These are phyloP conservation scores for Drosophila maculinotata DNA, from an alignment of 2,888 invertebrate genomes.

Conservation along the genomic window DNA sequence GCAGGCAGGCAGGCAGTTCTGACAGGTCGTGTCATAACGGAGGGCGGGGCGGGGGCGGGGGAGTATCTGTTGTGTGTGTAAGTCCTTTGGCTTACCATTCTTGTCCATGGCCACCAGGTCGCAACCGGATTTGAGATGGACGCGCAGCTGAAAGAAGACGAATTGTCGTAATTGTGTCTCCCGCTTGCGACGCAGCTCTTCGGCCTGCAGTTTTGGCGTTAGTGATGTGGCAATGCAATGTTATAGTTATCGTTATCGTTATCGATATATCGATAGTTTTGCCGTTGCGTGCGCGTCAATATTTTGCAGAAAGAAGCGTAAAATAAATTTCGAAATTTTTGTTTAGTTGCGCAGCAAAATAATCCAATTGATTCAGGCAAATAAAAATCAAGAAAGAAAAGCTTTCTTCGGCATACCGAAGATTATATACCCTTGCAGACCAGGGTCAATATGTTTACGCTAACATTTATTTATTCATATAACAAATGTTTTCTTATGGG, in stretches of 20 bases:
- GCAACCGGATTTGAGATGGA: constrained; percentile 94
- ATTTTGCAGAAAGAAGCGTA: constrained; percentile 63
- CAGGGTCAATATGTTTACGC: too few species aligned
- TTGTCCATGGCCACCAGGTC: constrained; percentile 97
- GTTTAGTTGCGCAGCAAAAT: constrained; percentile 35
- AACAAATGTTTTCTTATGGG: too few species aligned
- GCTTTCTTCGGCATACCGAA: not conserved
- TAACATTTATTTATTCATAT: too few species aligned
- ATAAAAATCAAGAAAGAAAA: constrained; percentile 5
- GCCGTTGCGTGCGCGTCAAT: constrained; percentile 55
- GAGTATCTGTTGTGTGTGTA: not conserved
- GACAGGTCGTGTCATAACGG: constrained; percentile 14
- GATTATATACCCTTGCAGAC: not conserved
- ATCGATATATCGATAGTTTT: constrained; percentile 19
- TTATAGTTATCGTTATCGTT: constrained; percentile 42
- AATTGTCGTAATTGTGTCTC: constrained; percentile 92
- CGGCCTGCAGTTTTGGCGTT: constrained; percentile 85
- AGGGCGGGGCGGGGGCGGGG: not conserved
- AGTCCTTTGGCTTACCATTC: constrained; percentile 89
- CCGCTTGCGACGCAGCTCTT: constrained; percentile 89
- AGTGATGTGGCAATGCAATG: constrained; percentile 30
- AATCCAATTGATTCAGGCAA: constrained; percentile 40
- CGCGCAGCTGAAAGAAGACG: constrained; percentile 95
- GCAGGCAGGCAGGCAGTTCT: constrained; percentile 2
- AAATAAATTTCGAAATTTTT: constrained; percentile 41